Evolutionary conservation across 2,888 invertebrate species (phyloP).

Genomic region (Leuctra nigra): DNA sequence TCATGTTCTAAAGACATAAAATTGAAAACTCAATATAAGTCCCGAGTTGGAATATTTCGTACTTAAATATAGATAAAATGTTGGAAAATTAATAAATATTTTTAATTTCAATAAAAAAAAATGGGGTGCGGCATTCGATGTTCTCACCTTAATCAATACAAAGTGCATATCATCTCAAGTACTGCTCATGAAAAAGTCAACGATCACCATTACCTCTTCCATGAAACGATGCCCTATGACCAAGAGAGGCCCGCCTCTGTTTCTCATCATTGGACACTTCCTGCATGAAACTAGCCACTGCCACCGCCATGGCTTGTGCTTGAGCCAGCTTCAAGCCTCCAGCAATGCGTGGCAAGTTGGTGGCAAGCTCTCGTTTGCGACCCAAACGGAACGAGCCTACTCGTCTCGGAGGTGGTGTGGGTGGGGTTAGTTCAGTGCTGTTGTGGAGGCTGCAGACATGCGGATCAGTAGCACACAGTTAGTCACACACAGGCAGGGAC

Average conservation of each 20-base stretch:
- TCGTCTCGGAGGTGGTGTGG: constrained; percentile 51
- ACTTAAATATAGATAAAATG: too few relatives aligned
- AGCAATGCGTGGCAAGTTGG: constrained; percentile 52
- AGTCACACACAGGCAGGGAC: too few relatives aligned
- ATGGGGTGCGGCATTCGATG: too few relatives aligned
- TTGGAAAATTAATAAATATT: too few relatives aligned
- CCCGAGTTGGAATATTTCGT: too few relatives aligned
- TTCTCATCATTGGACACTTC: constrained; percentile 32
- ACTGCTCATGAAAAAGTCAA: too few relatives aligned
- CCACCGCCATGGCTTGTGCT: constrained; percentile 62
- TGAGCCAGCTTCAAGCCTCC: constrained; percentile 64
- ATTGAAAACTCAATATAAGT: too few relatives aligned
- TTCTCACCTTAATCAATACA: too few relatives aligned
- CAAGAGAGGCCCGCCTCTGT: constrained; percentile 32
- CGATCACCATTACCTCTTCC: constrained; percentile 58
- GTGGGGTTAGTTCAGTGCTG: constrained; percentile 55
- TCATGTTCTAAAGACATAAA: too few relatives aligned
- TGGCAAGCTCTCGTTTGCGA: constrained; percentile 35
- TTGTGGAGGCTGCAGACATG: constrained; percentile 49
- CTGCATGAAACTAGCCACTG: constrained; percentile 55
- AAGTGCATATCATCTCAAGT: too few relatives aligned
- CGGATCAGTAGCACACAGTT: constrained; percentile 30
- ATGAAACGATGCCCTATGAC: constrained; percentile 57
- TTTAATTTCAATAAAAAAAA: too few relatives aligned
- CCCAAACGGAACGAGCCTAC: constrained; percentile 35